phyloP scores from a whole-genome alignment of 2,797 vertebrate genomes.

The Otus scops region DNA sequence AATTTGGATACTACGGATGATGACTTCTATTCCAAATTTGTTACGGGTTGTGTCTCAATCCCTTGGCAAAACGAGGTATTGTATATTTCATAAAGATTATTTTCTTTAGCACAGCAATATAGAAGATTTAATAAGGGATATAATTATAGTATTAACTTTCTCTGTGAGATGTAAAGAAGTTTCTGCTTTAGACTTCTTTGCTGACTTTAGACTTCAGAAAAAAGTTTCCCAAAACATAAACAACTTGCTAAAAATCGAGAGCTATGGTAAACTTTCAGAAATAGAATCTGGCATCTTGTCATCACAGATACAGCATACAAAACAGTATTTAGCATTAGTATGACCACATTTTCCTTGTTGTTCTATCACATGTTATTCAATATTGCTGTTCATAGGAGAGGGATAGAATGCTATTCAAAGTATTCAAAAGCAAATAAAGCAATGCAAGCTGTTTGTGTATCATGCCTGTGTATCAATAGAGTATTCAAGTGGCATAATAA shows the following conservation, averaged over 20 bases:
- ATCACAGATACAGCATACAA: background rate
- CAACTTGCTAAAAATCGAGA: background rate
- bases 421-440: background rate
- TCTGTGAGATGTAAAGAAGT: background rate
- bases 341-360: background rate
- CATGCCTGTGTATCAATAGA: background rate
- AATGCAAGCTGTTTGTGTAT: background rate
- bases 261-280: background rate
- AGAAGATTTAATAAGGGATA: background rate
- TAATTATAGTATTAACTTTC: background rate
- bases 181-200: background rate
- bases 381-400: background rate
- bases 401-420: background rate
- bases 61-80: slow-evolving; percentile 95
- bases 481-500: background rate
- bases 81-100: background rate
- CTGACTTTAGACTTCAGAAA: background rate
- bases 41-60: slow-evolving; percentile 91
- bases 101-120: background rate
- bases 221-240: background rate
- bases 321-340: background rate
- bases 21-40: slow-evolving; percentile 89
- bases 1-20: slow-evolving; percentile 87
- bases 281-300: background rate
- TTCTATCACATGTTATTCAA: background rate